Conservation (phyloP, 1,140 invertebrate genomes). For the Mesaphorura yosii region DNA sequence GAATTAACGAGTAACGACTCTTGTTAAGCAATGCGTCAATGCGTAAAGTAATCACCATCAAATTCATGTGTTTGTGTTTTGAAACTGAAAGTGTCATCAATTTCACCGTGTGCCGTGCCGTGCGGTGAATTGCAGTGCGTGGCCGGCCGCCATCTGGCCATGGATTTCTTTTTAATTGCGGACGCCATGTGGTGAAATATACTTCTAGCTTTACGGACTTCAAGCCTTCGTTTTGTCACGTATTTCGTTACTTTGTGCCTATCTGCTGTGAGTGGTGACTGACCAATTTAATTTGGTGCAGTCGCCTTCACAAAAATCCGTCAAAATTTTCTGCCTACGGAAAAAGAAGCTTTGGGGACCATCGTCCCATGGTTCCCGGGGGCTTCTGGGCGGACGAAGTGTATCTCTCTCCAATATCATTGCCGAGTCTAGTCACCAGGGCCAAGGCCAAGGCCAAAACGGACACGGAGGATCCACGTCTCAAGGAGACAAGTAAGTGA, state of each 20-base stretch:
- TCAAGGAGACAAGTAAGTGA: no score
- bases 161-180: background rate
- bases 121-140: no score
- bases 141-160: background rate
- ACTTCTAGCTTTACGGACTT: background rate
- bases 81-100: no score
- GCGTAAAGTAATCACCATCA: no score
- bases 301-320: background rate
- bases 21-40: no score
- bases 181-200: background rate
- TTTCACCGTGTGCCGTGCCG: no score
- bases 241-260: background rate
- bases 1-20: no score
- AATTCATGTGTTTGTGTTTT: no score
- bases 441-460: no score
- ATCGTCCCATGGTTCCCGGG: conserved; percentile 12
- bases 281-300: background rate
- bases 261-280: background rate
- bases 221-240: background rate
- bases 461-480: no score
- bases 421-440: conserved; percentile 10
- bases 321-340: conserved; percentile 24
- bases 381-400: no score
- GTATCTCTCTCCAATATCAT: no score
- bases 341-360: conserved; percentile 26